Conservation (phyloP, 1,140 invertebrate species). For the Aphaenogaster ashmeadi region DNA sequence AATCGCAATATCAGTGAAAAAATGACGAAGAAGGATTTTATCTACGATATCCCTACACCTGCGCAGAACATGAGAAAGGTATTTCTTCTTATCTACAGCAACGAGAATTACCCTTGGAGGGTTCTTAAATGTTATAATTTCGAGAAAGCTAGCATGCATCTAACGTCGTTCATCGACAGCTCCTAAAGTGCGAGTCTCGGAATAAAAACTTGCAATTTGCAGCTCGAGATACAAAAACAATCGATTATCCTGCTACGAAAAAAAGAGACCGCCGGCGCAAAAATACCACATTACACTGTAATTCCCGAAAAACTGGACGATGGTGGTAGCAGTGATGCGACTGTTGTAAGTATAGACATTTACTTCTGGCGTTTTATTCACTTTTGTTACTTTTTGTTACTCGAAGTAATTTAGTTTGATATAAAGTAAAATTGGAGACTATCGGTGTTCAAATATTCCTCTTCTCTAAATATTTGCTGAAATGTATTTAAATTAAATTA, state of each 20-base stretch:
- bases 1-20: slow-evolving; percentile 80
- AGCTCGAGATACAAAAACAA: slow-evolving; percentile 64
- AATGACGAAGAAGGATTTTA: slow-evolving; percentile 81
- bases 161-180: neutral
- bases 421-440: neutral
- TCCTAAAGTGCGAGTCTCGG: neutral
- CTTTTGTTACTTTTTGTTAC: neutral
- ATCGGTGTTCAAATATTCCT: no score
- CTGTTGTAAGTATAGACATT: slow-evolving; percentile 53
- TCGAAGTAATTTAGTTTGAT: neutral
- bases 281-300: slow-evolving; percentile 68
- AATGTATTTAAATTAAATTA: no score
- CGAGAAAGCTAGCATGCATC: neutral
- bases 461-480: no score
- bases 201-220: slow-evolving; percentile 16
- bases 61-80: slow-evolving; percentile 71
- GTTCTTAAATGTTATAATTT: neutral
- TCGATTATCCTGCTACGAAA: slow-evolving; percentile 68
- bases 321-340: slow-evolving; percentile 34
- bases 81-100: neutral
- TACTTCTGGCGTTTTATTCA: neutral
- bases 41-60: slow-evolving; percentile 77
- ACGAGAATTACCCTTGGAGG: neutral
- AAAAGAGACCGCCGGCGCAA: slow-evolving; percentile 53
- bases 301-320: slow-evolving; percentile 55